Conservation (phyloP, 2,888 invertebrate genomes). For the Adelognathus sp. region DNA sequence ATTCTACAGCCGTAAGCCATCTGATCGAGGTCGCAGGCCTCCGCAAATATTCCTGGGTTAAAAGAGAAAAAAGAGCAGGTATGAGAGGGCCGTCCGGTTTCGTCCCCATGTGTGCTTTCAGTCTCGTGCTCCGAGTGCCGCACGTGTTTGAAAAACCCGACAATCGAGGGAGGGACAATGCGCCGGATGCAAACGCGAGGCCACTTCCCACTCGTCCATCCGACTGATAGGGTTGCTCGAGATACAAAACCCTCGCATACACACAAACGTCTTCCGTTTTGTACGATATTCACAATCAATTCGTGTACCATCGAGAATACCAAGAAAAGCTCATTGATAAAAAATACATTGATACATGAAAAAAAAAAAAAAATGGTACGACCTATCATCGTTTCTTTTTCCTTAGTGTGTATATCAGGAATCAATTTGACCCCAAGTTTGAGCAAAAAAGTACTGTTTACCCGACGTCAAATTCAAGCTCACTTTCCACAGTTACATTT, state of each 20-base stretch:
- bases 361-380: not conserved
- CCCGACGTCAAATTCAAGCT: too few species aligned
- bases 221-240: slow-evolving; percentile 48
- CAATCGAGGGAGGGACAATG: slow-evolving; percentile 45
- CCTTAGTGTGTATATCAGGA: not conserved
- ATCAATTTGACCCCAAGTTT: not conserved
- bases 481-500: too few species aligned
- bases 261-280: slow-evolving; percentile 14
- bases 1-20: slow-evolving; percentile 86
- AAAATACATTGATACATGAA: not conserved
- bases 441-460: not conserved
- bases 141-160: slow-evolving; percentile 38
- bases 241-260: slow-evolving; percentile 25
- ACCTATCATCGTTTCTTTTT: not conserved
- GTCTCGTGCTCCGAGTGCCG: slow-evolving; percentile 42
- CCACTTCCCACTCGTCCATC: slow-evolving; percentile 66
- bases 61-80: slow-evolving; percentile 10
- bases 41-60: slow-evolving; percentile 62
- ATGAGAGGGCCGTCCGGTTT: slow-evolving; percentile 17
- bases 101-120: slow-evolving; percentile 7
- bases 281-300: not conserved
- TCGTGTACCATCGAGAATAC: not conserved
- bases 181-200: slow-evolving; percentile 68
- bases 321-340: not conserved
- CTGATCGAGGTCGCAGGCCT: slow-evolving; percentile 83